Evolutionary conservation across 2,797 vertebrate species (phyloP), one percentile per base, ranked within the genome.

Genomic region (Emys orbicularis): DNA sequence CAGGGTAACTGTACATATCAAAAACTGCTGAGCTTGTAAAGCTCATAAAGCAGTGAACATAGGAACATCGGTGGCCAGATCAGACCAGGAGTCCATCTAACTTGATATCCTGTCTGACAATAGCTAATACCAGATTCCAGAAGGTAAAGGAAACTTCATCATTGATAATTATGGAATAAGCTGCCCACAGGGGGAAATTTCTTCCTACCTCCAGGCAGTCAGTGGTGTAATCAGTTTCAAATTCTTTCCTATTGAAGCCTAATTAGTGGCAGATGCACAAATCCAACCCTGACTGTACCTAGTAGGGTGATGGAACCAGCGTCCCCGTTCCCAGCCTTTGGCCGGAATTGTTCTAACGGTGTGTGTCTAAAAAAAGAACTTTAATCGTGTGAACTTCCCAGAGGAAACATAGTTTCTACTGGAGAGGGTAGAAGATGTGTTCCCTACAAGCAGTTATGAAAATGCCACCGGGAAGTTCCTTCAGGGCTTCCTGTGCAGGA

Each of bases 401-500:
- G 52, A 93, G 96, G 95, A 96, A 96, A 4, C 57, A 59, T 84
- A 25, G 74, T 92, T 94, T 90, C 88, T 89, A 83, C 83, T 92
- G 93, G 79, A 83, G 90, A 92, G 92, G 81, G 61, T 37, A 84
- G 90, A 84, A 90, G n/a, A 54, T 2, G 59, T 72, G 88, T 81
- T 87, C 68, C 79, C 81, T 79, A 86, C 83, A 81, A 90, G 68
- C 44, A 29, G 8, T 77, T 31, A 77, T 5, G 27, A 49, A 31
- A 77, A 29, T 27, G 74, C 25, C 74, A 77, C 4, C 76, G 49
- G 89, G 37, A 2, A 0, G 49, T 31, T 95, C 96, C 93, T 79
- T 56, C 19, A 68, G 76, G 95, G 91, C 92, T 91, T 88, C 94
- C 85, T 54, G 76, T 72, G 87, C 84, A 96, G 96, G 97, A 97